Evolutionary conservation across 1,140 invertebrate species (phyloP).

Genomic region (Apis laboriosa): DNA sequence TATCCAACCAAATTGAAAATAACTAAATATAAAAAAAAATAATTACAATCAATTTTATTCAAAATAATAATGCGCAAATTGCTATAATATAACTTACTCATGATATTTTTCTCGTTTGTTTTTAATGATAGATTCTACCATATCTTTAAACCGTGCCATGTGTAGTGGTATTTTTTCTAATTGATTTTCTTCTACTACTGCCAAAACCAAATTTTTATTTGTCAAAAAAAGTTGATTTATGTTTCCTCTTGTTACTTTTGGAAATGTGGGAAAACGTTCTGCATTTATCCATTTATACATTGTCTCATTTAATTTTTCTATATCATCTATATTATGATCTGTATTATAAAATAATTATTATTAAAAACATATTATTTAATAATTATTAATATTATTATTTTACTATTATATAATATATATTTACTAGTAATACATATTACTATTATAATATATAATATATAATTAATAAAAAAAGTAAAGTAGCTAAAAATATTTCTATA

Average conservation of each 20-base stretch:
- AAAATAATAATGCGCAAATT: constrained; percentile 1
- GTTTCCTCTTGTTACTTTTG: constrained; percentile 92
- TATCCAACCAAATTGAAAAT: constrained; percentile 97
- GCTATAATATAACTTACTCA: constrained; percentile 79
- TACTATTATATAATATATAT: not conserved
- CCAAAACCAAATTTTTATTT: constrained; percentile 93
- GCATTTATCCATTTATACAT: constrained; percentile 93
- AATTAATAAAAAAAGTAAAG: not conserved
- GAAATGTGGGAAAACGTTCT: constrained; percentile 95
- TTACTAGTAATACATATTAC: too few relatives aligned
- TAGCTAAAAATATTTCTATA: constrained; percentile 16
- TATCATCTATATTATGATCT: constrained; percentile 80
- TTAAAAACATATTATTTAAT: not conserved
- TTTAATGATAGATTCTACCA: constrained; percentile 91
- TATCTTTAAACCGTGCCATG: constrained; percentile 91
- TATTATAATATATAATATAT: not conserved
- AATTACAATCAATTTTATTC: constrained; percentile 24
- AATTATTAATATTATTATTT: not conserved
- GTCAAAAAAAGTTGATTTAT: constrained; percentile 91
- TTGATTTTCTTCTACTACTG: constrained; percentile 93
- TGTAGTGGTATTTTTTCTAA: constrained; percentile 89
- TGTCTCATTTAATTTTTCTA: constrained; percentile 84
- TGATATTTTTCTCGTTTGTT: constrained; percentile 90
- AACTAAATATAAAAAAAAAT: constrained; percentile 70
- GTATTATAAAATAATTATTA: constrained; percentile 15